Evolutionary conservation across 2,888 invertebrate species (phyloP), one percentile per base, ranked within the genome.

Genomic region (Ophonus ardosiacus): DNA sequence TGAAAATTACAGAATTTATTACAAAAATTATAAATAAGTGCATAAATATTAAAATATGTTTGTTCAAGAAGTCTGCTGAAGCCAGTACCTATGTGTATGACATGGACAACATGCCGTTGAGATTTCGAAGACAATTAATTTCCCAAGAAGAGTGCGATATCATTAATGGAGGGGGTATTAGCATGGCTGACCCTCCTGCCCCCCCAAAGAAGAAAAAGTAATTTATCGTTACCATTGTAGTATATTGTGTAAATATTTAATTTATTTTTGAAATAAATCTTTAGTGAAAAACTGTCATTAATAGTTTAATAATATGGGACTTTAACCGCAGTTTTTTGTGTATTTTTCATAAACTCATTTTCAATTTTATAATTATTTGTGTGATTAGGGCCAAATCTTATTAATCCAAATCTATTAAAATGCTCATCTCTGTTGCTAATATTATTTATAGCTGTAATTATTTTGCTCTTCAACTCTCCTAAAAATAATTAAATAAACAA

Each of bases 141-240:
- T 88, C 87, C 83, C 90, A 90, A 57, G 89, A 90, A 61, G 91
- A 91, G 88, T 90, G 90, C 78, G 91, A 89, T 40, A 89, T 89
- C 63, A 91, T 91, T 74, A 91, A 91, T 86, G 88, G 90, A 84
- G 91, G 91, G 13, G 91, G 91, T 3, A 90, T 90, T 38, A 51
- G 31, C 31, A 31, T 31, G 31, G 31, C 31, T 31, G 31, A 31
- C 5, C 31, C 31, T 5, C 31, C 31, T 31, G 31, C 31, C 31
- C 31, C 31, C 31, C 13, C 17, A 76, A 57, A 57, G 13, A 74
- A 78, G 74, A 74, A 83, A 61, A 56, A 51, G 8, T 51, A 51
- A 51, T 13, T 51, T 51, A 51, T 51, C 10, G 13, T 51, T 51
- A 51, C 1, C 13, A 51, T 51, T n/a, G 18, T 21, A 65, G 24